A percentile compares a stretch with the other conserved stretches of the same genome.
Conservation (phyloP, 2,888 invertebrate genomes). For the Steinernema hermaphroditum region DNA sequence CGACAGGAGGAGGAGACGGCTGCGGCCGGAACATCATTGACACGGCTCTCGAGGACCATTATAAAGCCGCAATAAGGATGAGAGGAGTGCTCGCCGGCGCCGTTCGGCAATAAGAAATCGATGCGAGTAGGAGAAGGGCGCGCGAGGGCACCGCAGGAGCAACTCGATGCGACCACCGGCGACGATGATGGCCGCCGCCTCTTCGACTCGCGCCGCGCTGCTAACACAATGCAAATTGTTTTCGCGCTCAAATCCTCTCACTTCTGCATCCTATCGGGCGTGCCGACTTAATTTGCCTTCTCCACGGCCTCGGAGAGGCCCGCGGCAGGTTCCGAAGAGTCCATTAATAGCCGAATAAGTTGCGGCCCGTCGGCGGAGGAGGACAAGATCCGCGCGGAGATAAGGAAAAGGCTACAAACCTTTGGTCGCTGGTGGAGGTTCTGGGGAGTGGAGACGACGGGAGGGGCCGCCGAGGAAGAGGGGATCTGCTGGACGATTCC, state of each 20-base stretch:
- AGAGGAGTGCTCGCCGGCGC: conserved; percentile 18
- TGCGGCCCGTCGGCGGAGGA: not conserved
- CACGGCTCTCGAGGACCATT: conserved; percentile 31
- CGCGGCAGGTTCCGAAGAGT: not conserved
- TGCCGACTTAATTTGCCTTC: conserved; percentile 24
- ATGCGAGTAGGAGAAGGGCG: conserved; percentile 8
- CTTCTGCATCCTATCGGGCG: conserved; percentile 21
- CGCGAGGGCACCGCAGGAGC: conserved; percentile 31
- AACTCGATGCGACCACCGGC: conserved; percentile 28
- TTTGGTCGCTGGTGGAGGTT: conserved; percentile 16
- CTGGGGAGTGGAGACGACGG: not conserved
- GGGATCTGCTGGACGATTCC: not conserved
- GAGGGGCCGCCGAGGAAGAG: not conserved
- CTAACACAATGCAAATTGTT: conserved; percentile 31
- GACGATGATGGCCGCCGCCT: conserved; percentile 18
- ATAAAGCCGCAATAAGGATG: conserved; percentile 31
- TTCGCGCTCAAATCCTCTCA: conserved; percentile 31
- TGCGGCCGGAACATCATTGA: conserved; percentile 30
- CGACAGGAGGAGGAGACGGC: conserved; percentile 19
- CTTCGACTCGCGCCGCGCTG: conserved; percentile 8
- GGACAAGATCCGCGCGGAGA: conserved; percentile 8
- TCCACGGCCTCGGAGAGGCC: not conserved
- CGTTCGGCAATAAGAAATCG: conserved; percentile 30
- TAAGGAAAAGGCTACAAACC: conserved; percentile 17
- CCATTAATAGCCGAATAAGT: conserved; percentile 15